Conservation (phyloP, 2,113 vertebrate genomes). For the Mus spicilegus region DNA sequence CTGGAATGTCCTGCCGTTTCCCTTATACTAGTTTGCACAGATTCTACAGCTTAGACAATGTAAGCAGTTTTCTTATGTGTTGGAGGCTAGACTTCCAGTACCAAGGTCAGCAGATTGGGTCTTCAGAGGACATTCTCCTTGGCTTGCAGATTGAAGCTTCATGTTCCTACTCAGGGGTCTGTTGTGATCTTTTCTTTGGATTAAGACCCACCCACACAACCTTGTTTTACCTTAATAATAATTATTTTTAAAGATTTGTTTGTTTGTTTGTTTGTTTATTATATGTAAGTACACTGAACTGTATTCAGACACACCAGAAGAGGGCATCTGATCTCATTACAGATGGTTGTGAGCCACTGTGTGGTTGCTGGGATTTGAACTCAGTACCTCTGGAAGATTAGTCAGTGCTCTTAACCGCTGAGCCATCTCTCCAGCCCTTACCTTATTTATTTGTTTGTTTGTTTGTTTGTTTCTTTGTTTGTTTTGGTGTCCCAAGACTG, state of each 20-base stretch:
- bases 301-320: too few relatives aligned
- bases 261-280: neutral
- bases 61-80: conserved; percentile 20
- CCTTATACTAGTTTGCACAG: neutral
- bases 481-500: neutral
- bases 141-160: neutral
- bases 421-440: too few relatives aligned
- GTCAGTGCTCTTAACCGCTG: too few relatives aligned
- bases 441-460: neutral
- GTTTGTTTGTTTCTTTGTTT: neutral
- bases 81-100: neutral
- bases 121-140: neutral
- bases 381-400: too few relatives aligned
- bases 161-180: neutral
- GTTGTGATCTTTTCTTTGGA: neutral
- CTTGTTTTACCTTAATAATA: neutral
- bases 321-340: too few relatives aligned
- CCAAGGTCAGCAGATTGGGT: neutral
- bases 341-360: too few relatives aligned
- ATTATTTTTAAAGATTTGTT: neutral
- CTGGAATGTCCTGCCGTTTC: neutral
- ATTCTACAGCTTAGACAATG: neutral
- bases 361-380: too few relatives aligned
- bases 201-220: neutral
- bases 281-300: too few relatives aligned